Percentiles rank a stretch among this genome's conserved stretches.
phyloP scores from a whole-genome alignment of 2,888 invertebrate genomes.

The Neoscelio sp. region DNA sequence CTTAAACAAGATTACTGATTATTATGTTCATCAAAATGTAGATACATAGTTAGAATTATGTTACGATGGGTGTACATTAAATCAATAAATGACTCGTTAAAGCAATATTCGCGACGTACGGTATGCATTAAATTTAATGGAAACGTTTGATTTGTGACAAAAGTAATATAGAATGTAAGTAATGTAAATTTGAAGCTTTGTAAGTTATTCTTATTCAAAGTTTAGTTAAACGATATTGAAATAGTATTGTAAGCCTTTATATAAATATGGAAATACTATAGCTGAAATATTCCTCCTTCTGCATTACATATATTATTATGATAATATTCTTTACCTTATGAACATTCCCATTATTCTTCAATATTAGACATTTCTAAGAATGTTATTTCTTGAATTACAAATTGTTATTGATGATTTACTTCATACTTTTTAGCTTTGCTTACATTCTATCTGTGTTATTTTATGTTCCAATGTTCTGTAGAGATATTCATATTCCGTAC shows the following conservation, averaged over 20 bases:
- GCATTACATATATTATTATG: not conserved
- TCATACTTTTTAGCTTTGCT: no score
- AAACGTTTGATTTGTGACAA: slow-evolving; percentile 19
- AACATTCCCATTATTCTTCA: no score
- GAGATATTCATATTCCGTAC: no score
- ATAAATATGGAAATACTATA: slow-evolving; percentile 29
- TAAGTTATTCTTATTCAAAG: slow-evolving; percentile 23
- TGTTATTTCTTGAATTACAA: no score
- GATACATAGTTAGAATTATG: no score
- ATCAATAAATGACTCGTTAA: slow-evolving; percentile 40
- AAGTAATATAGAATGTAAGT: slow-evolving; percentile 3
- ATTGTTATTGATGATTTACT: no score
- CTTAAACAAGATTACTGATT: no score
- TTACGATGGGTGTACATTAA: not conserved
- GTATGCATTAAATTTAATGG: slow-evolving; percentile 7
- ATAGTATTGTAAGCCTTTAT: slow-evolving; percentile 3
- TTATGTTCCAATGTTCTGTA: no score
- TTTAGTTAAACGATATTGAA: not conserved
- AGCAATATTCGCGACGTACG: slow-evolving; percentile 10
- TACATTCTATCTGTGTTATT: no score
- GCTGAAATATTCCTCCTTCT: not conserved
- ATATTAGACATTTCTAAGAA: no score
- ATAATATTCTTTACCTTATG: slow-evolving; percentile 3
- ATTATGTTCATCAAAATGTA: no score
- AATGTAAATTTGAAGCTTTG: slow-evolving; percentile 3